A percentile compares a stretch with the other conserved stretches of the same genome.
Conservation (phyloP, 2,113 vertebrate species). For the Scatophagus argus region DNA sequence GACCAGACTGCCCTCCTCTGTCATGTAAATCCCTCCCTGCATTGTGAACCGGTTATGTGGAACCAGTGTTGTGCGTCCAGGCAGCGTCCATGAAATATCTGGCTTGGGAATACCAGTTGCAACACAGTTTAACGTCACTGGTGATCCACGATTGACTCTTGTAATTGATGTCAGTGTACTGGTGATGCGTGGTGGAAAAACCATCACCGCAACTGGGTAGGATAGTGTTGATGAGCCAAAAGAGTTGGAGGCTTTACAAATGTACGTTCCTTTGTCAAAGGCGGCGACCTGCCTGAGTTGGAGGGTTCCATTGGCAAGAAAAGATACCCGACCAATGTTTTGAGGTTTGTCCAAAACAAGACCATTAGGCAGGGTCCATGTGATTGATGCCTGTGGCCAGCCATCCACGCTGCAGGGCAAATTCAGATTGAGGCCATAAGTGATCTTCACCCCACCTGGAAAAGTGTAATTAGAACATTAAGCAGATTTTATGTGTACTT, state of each 20-base stretch:
- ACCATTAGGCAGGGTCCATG: conserved; percentile 85
- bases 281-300: conserved; percentile 77
- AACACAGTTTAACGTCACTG: conserved; percentile 78
- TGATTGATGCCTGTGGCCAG: conserved; percentile 80
- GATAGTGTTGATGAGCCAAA: conserved; percentile 81
- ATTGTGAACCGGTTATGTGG: conserved; percentile 78
- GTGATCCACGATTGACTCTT: conserved; percentile 74
- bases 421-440: conserved; percentile 79
- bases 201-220: conserved; percentile 84
- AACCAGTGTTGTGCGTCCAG: conserved; percentile 84
- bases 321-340: conserved; percentile 70
- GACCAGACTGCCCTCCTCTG: conserved; percentile 81
- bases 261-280: conserved; percentile 84
- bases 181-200: conserved; percentile 83
- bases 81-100: conserved; percentile 87
- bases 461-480: background rate
- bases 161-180: conserved; percentile 75
- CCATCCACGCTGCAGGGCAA: conserved; percentile 82
- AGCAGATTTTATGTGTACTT: background rate
- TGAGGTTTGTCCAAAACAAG: conserved; percentile 81
- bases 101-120: conserved; percentile 83
- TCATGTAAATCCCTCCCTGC: conserved; percentile 82
- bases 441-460: conserved; percentile 79
- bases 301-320: conserved; percentile 82
- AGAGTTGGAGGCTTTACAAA: conserved; percentile 83